A percentile compares a stretch with the other conserved stretches of the same genome.
Conservation (phyloP, 1,140 invertebrate species). For the Leptonema lineaticorne region DNA sequence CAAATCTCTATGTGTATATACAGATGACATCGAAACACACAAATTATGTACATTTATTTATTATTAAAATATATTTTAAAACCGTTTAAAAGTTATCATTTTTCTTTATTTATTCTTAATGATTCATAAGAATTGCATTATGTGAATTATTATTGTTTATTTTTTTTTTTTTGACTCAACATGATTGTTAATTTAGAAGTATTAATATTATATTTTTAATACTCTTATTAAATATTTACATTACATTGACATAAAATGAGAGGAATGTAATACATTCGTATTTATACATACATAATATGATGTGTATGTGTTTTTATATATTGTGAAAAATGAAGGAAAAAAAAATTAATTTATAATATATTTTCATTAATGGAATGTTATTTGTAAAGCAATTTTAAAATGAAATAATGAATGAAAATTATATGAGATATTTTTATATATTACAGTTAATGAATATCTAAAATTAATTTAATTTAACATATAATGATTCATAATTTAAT, state of each 20-base stretch:
- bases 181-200: neutral
- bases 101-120: neutral
- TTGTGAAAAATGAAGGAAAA: no score
- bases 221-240: neutral
- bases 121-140: conserved; percentile 13
- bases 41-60: conserved; percentile 11
- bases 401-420: no score
- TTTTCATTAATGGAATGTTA: neutral
- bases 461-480: no score
- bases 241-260: conserved; percentile 3
- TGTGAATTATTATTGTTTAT: neutral
- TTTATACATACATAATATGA: neutral
- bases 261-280: conserved; percentile 1
- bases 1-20: neutral
- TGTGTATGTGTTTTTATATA: neutral
- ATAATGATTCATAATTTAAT: no score
- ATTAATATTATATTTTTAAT: neutral
- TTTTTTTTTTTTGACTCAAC: neutral
- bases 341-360: neutral
- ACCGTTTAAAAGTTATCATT: no score
- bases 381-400: conserved; percentile 4
- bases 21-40: conserved; percentile 5
- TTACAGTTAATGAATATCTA: no score
- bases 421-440: no score
- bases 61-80: conserved; percentile 16